phyloP scores from a whole-genome alignment of 2,888 invertebrate species.

The Stratiomys singularior region DNA sequence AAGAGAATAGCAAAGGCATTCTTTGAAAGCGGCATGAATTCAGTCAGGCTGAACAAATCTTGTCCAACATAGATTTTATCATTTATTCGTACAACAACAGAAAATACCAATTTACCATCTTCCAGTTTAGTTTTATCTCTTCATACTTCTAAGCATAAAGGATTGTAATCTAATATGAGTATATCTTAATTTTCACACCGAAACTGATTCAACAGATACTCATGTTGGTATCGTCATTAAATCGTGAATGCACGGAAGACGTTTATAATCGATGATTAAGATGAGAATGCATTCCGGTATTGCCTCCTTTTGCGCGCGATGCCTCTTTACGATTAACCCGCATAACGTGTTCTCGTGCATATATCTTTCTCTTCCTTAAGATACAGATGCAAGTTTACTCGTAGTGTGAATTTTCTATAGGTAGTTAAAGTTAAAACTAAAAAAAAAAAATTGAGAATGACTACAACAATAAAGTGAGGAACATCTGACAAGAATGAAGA shows the following conservation, averaged over 20 bases:
- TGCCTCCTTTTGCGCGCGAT: slow-evolving; percentile 2
- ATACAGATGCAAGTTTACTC: too few relatives aligned
- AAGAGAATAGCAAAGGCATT: not conserved
- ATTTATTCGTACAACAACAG: too few relatives aligned
- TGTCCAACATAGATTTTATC: not conserved
- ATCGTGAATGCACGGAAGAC: slow-evolving; percentile 35
- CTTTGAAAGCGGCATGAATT: not conserved
- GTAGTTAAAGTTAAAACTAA: too few relatives aligned
- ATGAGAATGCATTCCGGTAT: slow-evolving; percentile 28
- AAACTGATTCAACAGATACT: slow-evolving; percentile 19
- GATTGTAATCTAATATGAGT: not conserved
- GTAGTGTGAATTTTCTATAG: not conserved
- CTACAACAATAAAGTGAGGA: too few relatives aligned
- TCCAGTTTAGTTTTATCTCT: too few relatives aligned
- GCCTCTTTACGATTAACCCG: slow-evolving; percentile 12
- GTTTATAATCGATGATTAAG: slow-evolving; percentile 39
- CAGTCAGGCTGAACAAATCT: not conserved
- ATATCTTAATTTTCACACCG: slow-evolving; percentile 31
- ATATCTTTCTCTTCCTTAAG: not conserved
- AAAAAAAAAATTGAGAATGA: not conserved
- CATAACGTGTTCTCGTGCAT: slow-evolving; percentile 25
- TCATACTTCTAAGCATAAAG: too few relatives aligned
- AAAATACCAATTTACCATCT: too few relatives aligned
- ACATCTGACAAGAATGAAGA: not conserved
- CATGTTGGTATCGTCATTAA: slow-evolving; percentile 19